Evolutionary conservation across 2,888 invertebrate genomes (phyloP).

Genomic region (Drosophila greeni): DNA sequence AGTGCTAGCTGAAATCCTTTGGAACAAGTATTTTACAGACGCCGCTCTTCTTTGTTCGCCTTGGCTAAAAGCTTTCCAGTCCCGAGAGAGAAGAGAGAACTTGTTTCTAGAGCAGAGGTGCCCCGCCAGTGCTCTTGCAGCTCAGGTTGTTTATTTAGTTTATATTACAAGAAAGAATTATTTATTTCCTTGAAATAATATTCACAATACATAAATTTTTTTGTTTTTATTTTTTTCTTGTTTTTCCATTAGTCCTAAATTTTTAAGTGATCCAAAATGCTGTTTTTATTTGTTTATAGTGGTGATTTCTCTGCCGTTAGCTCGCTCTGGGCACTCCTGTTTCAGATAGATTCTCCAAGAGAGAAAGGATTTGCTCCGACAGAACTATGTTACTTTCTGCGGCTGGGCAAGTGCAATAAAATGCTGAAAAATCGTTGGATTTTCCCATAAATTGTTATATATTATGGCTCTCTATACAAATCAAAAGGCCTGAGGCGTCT

Average conservation of each 20-base stretch:
- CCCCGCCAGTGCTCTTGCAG: neutral
- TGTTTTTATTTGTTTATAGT: neutral
- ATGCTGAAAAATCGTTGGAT: neutral
- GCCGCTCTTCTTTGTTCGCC: constrained; percentile 13
- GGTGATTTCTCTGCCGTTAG: neutral
- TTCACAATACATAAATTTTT: neutral
- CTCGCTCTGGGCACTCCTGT: neutral
- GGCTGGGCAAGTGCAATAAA: neutral
- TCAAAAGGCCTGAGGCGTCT: neutral
- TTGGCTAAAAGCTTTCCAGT: neutral
- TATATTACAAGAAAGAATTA: neutral
- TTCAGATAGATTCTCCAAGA: neutral
- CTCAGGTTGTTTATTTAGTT: neutral
- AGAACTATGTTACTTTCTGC: neutral
- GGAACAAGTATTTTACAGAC: neutral
- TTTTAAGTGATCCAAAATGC: neutral
- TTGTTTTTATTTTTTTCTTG: neutral
- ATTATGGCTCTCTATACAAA: constrained; percentile 3
- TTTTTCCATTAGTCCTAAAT: neutral
- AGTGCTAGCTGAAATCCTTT: constrained; percentile 13
- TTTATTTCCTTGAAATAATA: neutral
- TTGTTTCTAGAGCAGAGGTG: neutral
- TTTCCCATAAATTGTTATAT: constrained; percentile 13
- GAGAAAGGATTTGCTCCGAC: neutral
- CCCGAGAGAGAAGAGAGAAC: constrained; percentile 1